Evolutionary conservation across 2,113 vertebrate genomes (phyloP), one percentile per base, ranked within the genome.

Genomic region (Erinaceus europaeus): DNA sequence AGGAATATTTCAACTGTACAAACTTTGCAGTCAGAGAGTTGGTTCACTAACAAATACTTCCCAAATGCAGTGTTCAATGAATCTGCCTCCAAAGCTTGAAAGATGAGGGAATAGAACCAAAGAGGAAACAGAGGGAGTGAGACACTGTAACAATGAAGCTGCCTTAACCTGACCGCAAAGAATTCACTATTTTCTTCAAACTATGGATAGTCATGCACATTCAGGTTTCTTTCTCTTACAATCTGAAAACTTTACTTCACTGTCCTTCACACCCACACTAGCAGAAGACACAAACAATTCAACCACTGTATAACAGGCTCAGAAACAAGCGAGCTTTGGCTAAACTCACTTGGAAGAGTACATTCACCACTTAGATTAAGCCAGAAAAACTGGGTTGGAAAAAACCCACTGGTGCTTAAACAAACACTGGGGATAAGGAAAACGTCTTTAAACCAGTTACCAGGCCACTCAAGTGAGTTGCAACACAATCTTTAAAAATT

Each of bases 331-430:
- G n/a, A n/a, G n/a, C n/a, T n/a, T 89, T 55, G 69, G 85, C 89
- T 74, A 90, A 93, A 90, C 84, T 94, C 82, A 65, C 90, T 93
- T 89, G 87, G 74, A 94, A 75, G 62, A 86, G 42, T 38, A 85
- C 13, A 69, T 75, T 94, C 84, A 90, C 78, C 72, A 87, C 67
- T 91, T 29, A 80, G 68, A 94, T 86, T 40, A 80, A 87, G 92
- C 82, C 72, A 55, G 67, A 89, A 92, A 93, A 91, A 89, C 34
- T 87, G 44, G 83, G 94, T 84, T 91, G 94, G 86, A 89, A 92
- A 90, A 90, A 83, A 78, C 9, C 14, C 1, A 67, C 76, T 25
- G 48, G 21, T 38, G 61, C 69, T 94, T 94, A 89, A 76, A 62
- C 80, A 93, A 93, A 93, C 90, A 89, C 34, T 23, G 57, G 62